These are phyloP conservation scores for Pterocles orientalis DNA, from an alignment of 2,113 vertebrate genomes.

Conservation along the genomic window DNA sequence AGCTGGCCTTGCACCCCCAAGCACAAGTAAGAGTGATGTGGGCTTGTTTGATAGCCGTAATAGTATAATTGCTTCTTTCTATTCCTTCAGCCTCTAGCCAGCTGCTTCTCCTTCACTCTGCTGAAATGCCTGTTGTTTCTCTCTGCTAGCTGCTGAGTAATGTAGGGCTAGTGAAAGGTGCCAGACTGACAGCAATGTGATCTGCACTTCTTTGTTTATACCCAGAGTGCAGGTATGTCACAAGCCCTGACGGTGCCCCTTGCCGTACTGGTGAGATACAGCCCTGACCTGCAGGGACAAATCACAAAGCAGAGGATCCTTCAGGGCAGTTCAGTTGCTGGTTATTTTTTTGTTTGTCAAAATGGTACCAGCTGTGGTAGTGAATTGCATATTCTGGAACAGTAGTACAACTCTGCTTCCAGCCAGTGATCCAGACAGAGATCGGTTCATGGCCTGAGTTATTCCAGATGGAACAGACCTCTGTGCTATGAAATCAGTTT, in stretches of 20 bases:
- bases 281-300: neutral
- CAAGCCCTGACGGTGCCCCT: neutral
- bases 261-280: neutral
- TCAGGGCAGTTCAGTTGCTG: neutral
- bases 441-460: neutral
- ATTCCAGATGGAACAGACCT: neutral
- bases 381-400: neutral
- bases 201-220: neutral
- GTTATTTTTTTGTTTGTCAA: neutral
- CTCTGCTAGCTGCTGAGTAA: conserved; percentile 22
- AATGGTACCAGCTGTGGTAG: neutral
- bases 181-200: neutral
- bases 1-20: conserved; percentile 10
- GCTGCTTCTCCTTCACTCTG: conserved; percentile 12
- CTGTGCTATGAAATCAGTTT: neutral
- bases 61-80: conserved; percentile 33
- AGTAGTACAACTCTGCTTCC: neutral
- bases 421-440: neutral
- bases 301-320: neutral
- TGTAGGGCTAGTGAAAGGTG: neutral
- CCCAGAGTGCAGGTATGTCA: neutral
- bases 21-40: conserved; percentile 24
- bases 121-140: conserved; percentile 32
- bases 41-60: conserved; percentile 5
- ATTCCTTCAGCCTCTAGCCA: conserved; percentile 16